A percentile compares a stretch with the other conserved stretches of the same genome.
These are phyloP conservation scores for Pocillopora grandis DNA, from an alignment of 92 coral and sea anemone species.

Conservation along the genomic window DNA sequence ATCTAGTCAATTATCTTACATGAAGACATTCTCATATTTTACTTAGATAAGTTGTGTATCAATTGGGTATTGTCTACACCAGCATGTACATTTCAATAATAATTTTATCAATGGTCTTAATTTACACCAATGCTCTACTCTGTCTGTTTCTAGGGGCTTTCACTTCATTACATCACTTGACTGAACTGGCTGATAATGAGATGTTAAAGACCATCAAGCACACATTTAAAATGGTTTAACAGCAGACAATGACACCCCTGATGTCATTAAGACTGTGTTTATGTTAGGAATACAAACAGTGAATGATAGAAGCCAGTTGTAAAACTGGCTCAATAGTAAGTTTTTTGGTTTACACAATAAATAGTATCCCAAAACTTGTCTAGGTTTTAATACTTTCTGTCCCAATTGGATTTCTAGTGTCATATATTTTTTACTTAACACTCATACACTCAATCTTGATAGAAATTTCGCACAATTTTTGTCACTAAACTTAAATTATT, in stretches of 20 bases:
- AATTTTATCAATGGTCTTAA: no score
- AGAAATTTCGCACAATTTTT: constrained; percentile 1
- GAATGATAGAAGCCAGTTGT: background rate
- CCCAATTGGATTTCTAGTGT: background rate
- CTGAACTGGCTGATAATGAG: background rate
- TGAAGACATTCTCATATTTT: no score
- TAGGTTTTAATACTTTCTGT: background rate
- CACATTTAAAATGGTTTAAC: background rate
- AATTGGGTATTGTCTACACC: no score
- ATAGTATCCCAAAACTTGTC: background rate
- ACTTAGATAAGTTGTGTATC: no score
- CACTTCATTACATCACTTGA: background rate
- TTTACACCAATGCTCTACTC: background rate
- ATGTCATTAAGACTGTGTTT: background rate
- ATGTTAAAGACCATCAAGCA: background rate
- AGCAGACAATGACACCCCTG: background rate
- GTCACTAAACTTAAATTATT: background rate
- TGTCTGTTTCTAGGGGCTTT: no score
- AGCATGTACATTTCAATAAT: no score
- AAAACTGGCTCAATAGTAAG: background rate
- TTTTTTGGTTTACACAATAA: background rate
- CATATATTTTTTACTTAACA: background rate
- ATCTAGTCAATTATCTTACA: no score
- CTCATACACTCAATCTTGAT: background rate
- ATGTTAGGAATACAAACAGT: background rate